Evolutionary conservation across 2,888 invertebrate species (phyloP), one percentile per base, ranked within the genome.

Genomic region (Crossocerus cetratus): DNA sequence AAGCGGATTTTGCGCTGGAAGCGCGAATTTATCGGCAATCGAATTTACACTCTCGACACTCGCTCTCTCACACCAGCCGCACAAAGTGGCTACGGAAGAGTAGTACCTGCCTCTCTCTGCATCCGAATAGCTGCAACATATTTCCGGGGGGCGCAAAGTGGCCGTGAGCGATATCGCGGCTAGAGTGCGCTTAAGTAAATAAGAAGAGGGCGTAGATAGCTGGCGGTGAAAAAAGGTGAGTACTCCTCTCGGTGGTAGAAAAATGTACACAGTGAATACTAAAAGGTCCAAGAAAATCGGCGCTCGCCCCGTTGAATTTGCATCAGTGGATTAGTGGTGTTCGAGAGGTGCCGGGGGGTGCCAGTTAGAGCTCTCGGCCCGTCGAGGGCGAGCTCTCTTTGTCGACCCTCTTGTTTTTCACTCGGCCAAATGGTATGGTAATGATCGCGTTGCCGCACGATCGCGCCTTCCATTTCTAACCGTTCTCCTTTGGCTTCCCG

Each of bases 291-390:
- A 67, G 78, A 74, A 74, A 77, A 74, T 78, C 74, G 63, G 53
- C 49, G 71, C 58, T 66, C 56, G 32, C 64, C 45, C 68, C 62
- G 77, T 72, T 69, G 69, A 65, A 78, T 78, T 78, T 78, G 75
- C 78, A 78, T 78, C 72, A 77, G 57, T 69, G 69, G 78, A 78
- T 78, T 78, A 77, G 66, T n/a, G 71, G 21, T 55, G 69, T 64
- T 74, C 78, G 77, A 72, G 16, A 65, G 77, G 69, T 77, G 67
- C 57, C 55, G 54, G 11, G 32, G 32, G 11, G n/a, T n/a, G 74
- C 77, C 49, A 63, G 74, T 78, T 74, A 68, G 60, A 72, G 20
- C 54, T 53, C 23, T 63, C 58, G 57, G 21, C 58, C 22, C 32
- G 32, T 32, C 32, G 32, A 32, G n/a, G n/a, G n/a, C 32, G 32